Evolutionary conservation across 1,140 invertebrate species (phyloP), one percentile per base, ranked within the genome.

Genomic region (Marisa cornuarietis): DNA sequence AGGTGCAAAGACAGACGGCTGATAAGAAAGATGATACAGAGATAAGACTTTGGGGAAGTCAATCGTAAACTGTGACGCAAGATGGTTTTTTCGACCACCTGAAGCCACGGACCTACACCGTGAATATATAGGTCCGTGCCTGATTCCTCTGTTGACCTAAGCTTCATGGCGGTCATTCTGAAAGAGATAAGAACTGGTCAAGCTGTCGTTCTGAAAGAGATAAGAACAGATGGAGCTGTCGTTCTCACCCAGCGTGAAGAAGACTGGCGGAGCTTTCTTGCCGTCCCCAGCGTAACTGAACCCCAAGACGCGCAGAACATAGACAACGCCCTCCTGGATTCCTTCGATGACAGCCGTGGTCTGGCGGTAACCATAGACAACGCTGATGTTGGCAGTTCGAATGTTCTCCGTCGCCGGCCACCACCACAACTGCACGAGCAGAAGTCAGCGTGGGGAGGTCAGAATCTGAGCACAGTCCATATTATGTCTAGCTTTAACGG

Each of bases 191-290:
- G n/a, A n/a, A n/a, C n/a, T n/a, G n/a, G n/a, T n/a, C n/a, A n/a
- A n/a, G n/a, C n/a, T n/a, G n/a, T n/a, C n/a, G n/a, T n/a, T n/a
- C n/a, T n/a, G n/a, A n/a, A n/a, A n/a, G n/a, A n/a, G n/a, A n/a
- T n/a, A n/a, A n/a, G n/a, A n/a, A n/a, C n/a, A 54, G 51, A 14
- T n/a, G n/a, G 31, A 31, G 5, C 2, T 7, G 51, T 42, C 16
- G 51, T 42, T 42, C 71, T 49, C 62, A 84, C 83, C 83, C 20
- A 88, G 61, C 16, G 87, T 87, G 69, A 88, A 88, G 77, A 80
- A 87, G 24, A 87, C 80, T 3, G 85, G 83, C 9, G 85, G 83
- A 42, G 83, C 84, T 63, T 86, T 88, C 73, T 85, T 85, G 5
- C 87, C 87, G 71, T 84, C 84, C 9, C 87, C 87, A 13, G 82